Percentiles rank a stretch among this genome's conserved stretches.
Conservation (phyloP, 2,797 vertebrate genomes). For the Ataeniobius toweri region DNA sequence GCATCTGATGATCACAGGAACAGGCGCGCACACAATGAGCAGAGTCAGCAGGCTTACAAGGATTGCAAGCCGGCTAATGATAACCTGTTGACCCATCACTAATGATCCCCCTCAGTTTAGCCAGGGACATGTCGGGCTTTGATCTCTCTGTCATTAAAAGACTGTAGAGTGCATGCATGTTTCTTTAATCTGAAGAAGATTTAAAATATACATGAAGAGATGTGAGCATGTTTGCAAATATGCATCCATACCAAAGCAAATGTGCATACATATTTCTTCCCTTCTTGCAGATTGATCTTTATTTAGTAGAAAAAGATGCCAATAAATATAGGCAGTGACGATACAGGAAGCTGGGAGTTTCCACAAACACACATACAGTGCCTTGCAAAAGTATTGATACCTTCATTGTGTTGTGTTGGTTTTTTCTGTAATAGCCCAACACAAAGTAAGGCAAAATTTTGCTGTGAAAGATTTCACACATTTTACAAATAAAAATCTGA, state of each 20-base stretch:
- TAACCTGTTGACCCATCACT: constrained; percentile 70
- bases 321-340: neutral
- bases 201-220: constrained; percentile 41
- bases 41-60: constrained; percentile 53
- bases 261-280: neutral
- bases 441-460: neutral
- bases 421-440: neutral
- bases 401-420: neutral
- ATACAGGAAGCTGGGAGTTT: neutral
- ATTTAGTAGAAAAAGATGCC: neutral
- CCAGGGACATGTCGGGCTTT: constrained; percentile 70
- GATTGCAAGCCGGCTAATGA: constrained; percentile 66
- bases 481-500: neutral
- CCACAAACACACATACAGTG: neutral
- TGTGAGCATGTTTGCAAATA: neutral
- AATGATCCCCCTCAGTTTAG: constrained; percentile 66
- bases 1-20: constrained; percentile 48
- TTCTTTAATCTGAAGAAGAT: constrained; percentile 65
- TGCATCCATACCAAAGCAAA: neutral
- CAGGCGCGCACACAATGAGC: constrained; percentile 23
- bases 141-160: constrained; percentile 74
- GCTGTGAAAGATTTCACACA: neutral
- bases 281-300: neutral
- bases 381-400: neutral
- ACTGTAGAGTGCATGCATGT: constrained; percentile 36